Base-by-base conservation (phyloP, 2,888 invertebrate genomes). In the Microctonus hyperodae region DNA sequence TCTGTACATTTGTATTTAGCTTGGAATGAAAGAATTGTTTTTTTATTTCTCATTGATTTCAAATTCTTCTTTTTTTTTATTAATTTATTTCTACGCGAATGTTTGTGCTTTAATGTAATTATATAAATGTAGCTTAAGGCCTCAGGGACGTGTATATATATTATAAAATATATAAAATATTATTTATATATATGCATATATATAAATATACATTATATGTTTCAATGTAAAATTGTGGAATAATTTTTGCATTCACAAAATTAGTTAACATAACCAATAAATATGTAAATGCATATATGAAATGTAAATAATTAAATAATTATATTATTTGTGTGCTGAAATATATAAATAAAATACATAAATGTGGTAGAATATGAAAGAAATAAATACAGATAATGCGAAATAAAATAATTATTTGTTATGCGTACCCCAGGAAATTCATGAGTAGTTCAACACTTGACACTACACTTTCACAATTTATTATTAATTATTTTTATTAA, bases 1-100 rank as follows among this genome's bases (percentile, higher is more conserved):
- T 44, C 44, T 44, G 44, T 44, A 44, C 44, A 44, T 44, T 44
- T 44, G 44, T 44, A 44, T 44, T 16, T 44, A 44, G 44, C 44
- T 20, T 44, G 16, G 16, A 44, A 44, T 44, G 6, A 44, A 16
- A 44, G 16, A 20, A 20, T n/a, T n/a, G 16, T 1, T 44, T 44
- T 44, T 44, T 16, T 44, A 37, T 44, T 44, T 16, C 7, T 16
- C n/a, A 44, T 16, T 44, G 1, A 44, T 44, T 37, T n/a, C 37
- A 13, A 4, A 2, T 2, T 37, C 37, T 9, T 7, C 0, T 44
- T 16, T 20, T 20, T 1, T 4, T 44, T 6, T 44, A 20, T 44
- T 6, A 16, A 20, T 6, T 44, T 6, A 44, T 44, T 44, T 7
- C 16, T 44, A 16, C 44, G n/a, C 44, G 10, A 35, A 16, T 44